Evolutionary conservation across 2,113 vertebrate species (phyloP).

Genomic region (Acinonyx jubatus): DNA sequence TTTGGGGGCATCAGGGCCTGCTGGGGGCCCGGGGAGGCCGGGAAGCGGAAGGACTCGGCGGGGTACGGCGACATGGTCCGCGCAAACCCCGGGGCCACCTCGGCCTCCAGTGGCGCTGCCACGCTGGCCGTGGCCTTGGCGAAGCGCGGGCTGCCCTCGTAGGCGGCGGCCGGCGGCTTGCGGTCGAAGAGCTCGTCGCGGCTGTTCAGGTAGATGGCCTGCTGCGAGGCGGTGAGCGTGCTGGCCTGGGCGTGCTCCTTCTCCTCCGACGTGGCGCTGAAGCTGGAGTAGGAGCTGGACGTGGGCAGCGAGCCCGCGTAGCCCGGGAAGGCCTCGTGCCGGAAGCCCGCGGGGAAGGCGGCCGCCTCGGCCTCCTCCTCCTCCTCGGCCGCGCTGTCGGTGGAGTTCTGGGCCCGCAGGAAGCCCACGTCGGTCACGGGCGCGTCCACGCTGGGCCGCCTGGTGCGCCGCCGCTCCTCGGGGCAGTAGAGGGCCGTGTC

Average conservation of each 20-base stretch:
- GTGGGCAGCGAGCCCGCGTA: constrained; percentile 91
- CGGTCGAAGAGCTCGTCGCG: constrained; percentile 89
- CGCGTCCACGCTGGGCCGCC: constrained; percentile 91
- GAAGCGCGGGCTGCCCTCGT: constrained; percentile 87
- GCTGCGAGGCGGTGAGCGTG: constrained; percentile 94
- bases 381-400: constrained; percentile 90
- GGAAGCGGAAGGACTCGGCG: constrained; percentile 91
- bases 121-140: constrained; percentile 88
- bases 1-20: constrained; percentile 88
- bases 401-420: constrained; percentile 91
- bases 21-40: constrained; percentile 88
- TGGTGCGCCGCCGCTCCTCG: constrained; percentile 90
- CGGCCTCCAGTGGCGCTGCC: constrained; percentile 87
- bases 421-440: constrained; percentile 87
- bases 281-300: constrained; percentile 96
- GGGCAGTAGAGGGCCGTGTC: constrained; percentile 96
- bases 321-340: constrained; percentile 88
- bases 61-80: constrained; percentile 90
- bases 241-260: constrained; percentile 90
- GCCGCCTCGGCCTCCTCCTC: constrained; percentile 87
- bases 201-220: constrained; percentile 92
- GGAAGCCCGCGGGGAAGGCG: constrained; percentile 89
- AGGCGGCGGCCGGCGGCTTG: constrained; percentile 87
- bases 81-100: constrained; percentile 85
- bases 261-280: constrained; percentile 94